These are phyloP conservation scores for Atethmia centrago DNA, from an alignment of 2,888 invertebrate species.

Conservation along the genomic window DNA sequence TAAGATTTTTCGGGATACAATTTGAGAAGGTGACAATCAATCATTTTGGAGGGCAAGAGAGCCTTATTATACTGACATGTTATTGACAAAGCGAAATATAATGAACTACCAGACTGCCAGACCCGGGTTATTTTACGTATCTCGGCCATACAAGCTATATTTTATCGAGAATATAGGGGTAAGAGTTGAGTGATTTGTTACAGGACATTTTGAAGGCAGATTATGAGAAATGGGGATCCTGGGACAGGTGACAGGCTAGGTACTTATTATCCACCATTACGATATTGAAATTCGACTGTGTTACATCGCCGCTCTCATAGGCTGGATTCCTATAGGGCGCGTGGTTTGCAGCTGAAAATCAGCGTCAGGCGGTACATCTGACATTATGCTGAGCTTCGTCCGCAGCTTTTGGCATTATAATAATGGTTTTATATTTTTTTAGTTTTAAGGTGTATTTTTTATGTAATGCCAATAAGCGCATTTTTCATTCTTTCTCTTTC, in stretches of 20 bases:
- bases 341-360: no score
- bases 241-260: background rate
- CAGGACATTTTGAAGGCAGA: slow-evolving; percentile 5
- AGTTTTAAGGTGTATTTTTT: no score
- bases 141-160: slow-evolving; percentile 2
- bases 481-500: no score
- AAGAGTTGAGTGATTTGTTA: slow-evolving; percentile 14
- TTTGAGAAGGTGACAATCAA: slow-evolving; percentile 24
- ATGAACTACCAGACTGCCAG: background rate
- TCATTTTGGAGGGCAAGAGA: background rate
- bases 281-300: slow-evolving; percentile 9
- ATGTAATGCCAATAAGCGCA: no score
- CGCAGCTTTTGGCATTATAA: no score
- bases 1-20: slow-evolving; percentile 3
- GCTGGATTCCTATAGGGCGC: background rate
- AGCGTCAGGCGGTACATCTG: no score
- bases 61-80: slow-evolving; percentile 15
- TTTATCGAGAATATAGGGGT: background rate
- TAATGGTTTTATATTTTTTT: no score
- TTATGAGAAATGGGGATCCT: slow-evolving; percentile 6
- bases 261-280: background rate
- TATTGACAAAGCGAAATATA: slow-evolving; percentile 25
- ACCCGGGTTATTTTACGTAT: slow-evolving; percentile 20
- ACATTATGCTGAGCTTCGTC: no score
- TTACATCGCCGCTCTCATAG: background rate